Percentiles rank a stretch among this genome's conserved stretches.
phyloP scores from a whole-genome alignment of 1,140 invertebrate species.

The Drosophila repletoides region DNA sequence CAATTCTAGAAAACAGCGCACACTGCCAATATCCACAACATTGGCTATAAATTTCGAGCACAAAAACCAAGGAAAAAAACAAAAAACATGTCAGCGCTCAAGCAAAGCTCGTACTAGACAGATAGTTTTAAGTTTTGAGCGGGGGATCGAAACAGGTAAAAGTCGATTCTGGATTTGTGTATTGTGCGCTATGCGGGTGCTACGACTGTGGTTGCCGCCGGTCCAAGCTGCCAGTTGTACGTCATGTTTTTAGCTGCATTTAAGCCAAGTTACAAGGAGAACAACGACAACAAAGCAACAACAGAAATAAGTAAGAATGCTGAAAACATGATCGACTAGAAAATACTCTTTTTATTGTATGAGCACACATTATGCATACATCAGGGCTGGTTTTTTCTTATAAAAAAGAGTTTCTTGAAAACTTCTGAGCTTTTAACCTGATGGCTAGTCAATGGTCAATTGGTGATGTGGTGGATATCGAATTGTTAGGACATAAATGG shows the following conservation, averaged over 20 bases:
- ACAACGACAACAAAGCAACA: constrained; percentile 31
- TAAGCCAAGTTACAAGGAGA: constrained; percentile 54
- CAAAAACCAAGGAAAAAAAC: constrained; percentile 21
- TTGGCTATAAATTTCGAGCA: constrained; percentile 73
- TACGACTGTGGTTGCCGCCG: constrained; percentile 8
- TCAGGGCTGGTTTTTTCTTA: no score
- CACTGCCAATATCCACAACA: constrained; percentile 71
- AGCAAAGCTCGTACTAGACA: constrained; percentile 4
- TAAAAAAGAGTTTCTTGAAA: no score
- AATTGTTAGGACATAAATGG: no score
- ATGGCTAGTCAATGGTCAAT: no score
- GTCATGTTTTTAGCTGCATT: constrained; percentile 61
- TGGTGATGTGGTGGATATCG: no score
- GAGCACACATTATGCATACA: no score
- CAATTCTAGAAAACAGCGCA: constrained; percentile 65
- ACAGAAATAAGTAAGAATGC: no score
- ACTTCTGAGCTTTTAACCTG: no score
- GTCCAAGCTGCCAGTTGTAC: constrained; percentile 53
- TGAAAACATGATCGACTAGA: no score
- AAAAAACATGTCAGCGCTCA: constrained; percentile 66
- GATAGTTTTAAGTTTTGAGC: background rate
- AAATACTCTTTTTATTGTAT: no score
- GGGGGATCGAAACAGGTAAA: constrained; percentile 1
- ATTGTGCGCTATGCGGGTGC: constrained; percentile 63
- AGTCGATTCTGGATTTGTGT: constrained; percentile 27